Conservation (phyloP, 2,888 invertebrate species). For the Phaonia tiefii region DNA sequence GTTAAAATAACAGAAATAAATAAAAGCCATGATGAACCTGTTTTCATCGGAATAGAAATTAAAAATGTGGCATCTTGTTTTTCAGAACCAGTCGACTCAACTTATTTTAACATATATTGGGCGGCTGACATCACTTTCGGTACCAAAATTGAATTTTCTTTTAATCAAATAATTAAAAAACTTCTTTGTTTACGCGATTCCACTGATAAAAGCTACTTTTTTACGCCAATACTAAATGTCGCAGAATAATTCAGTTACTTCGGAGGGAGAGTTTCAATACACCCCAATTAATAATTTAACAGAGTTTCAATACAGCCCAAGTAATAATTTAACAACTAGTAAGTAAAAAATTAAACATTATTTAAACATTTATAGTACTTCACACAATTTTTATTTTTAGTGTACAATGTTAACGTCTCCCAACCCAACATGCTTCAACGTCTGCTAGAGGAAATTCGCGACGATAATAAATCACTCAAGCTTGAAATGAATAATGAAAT, state of each 20-base stretch:
- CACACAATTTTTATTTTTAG: neutral
- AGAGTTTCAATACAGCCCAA: too few species aligned
- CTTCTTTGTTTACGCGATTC: conserved; percentile 46
- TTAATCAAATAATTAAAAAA: conserved; percentile 26
- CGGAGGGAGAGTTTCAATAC: conserved; percentile 39
- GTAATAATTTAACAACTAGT: conserved; percentile 38
- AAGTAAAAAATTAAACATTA: conserved; percentile 17
- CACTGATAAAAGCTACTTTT: conserved; percentile 42
- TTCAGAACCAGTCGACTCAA: conserved; percentile 52
- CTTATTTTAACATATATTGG: conserved; percentile 51
- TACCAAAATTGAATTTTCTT: conserved; percentile 39
- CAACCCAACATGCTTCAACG: too few species aligned
- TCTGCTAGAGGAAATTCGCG: neutral
- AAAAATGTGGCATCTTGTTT: too few species aligned
- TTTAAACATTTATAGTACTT: too few species aligned
- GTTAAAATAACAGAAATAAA: conserved; percentile 48
- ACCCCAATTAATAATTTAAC: conserved; percentile 24
- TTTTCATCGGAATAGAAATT: conserved; percentile 34
- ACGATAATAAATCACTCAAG: too few species aligned
- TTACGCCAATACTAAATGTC: conserved; percentile 41
- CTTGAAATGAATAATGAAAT: too few species aligned
- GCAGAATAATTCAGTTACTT: conserved; percentile 23
- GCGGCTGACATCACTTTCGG: conserved; percentile 42
- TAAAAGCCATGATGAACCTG: neutral
- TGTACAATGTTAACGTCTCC: too few species aligned